Percentiles rank a stretch among this genome's conserved stretches.
Evolutionary conservation across 2,113 vertebrate genomes (phyloP).

Genomic region (Hipposideros armiger): DNA sequence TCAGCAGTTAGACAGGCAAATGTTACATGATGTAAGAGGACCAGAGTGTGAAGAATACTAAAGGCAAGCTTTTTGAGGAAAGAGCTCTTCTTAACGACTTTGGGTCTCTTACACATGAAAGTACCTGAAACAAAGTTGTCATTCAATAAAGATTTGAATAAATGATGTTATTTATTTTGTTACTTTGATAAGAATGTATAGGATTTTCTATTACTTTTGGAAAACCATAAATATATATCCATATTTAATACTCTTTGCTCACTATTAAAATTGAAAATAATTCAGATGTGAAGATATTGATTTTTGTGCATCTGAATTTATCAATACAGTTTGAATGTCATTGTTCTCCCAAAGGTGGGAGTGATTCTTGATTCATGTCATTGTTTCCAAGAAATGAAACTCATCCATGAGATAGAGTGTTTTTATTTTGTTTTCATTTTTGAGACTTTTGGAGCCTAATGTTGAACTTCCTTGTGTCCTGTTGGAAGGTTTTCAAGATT

Average conservation of each 20-base stretch:
- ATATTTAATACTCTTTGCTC: constrained; percentile 33
- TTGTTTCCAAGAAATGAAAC: constrained; percentile 21
- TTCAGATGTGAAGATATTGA: not conserved
- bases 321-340: constrained; percentile 34
- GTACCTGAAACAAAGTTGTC: not conserved
- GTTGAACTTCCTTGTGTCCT: not conserved
- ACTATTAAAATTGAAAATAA: constrained; percentile 41
- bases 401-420: not conserved
- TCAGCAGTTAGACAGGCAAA: not conserved
- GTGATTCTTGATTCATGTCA: constrained; percentile 37
- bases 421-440: constrained; percentile 36
- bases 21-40: not conserved
- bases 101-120: not conserved
- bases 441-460: not conserved
- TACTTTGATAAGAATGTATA: constrained; percentile 36
- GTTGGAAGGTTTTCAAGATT: constrained; percentile 53
- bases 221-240: constrained; percentile 4
- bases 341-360: not conserved
- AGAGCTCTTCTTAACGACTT: not conserved
- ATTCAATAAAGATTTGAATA: constrained; percentile 17
- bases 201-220: constrained; percentile 5
- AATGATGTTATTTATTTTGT: constrained; percentile 38
- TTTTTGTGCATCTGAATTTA: constrained; percentile 50
- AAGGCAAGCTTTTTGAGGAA: constrained; percentile 1
- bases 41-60: not conserved